Percentiles rank a stretch among this genome's conserved stretches.
phyloP scores from a whole-genome alignment of 2,797 vertebrate genomes.

The Cichlasoma orientale region DNA sequence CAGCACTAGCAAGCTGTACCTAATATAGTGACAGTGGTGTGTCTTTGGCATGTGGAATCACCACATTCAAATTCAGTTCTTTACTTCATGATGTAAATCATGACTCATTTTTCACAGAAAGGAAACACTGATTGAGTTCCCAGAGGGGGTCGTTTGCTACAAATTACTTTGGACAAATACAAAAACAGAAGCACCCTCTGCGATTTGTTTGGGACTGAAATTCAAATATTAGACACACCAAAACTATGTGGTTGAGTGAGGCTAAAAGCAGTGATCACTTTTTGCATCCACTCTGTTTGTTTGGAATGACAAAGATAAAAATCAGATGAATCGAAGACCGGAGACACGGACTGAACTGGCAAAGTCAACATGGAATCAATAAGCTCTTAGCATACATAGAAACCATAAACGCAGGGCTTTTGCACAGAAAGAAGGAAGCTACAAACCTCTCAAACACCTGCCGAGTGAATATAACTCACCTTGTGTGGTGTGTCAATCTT shows the following conservation, averaged over 20 bases:
- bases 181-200: constrained; percentile 22
- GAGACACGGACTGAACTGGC: background rate
- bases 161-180: constrained; percentile 18
- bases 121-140: constrained; percentile 1
- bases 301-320: constrained; percentile 14
- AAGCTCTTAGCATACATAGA: constrained; percentile 11
- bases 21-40: background rate
- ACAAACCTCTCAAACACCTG: constrained; percentile 28
- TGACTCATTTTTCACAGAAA: constrained; percentile 7
- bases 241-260: background rate
- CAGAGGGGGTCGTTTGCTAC: background rate
- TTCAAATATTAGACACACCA: constrained; percentile 16
- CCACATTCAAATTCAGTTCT: constrained; percentile 22
- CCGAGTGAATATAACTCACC: constrained; percentile 44
- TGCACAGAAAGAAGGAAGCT: background rate
- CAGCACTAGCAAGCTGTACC: background rate
- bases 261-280: constrained; percentile 25
- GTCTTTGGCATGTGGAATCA: constrained; percentile 21
- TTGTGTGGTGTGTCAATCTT: constrained; percentile 39
- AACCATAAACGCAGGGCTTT: constrained; percentile 5
- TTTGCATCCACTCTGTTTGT: constrained; percentile 5
- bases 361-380: constrained; percentile 29
- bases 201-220: constrained; percentile 39
- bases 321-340: constrained; percentile 20
- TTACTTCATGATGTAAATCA: constrained; percentile 23